Evolutionary conservation across 2,797 vertebrate genomes (phyloP), one percentile per base, ranked within the genome.

Genomic region (Antennarius maculatus): DNA sequence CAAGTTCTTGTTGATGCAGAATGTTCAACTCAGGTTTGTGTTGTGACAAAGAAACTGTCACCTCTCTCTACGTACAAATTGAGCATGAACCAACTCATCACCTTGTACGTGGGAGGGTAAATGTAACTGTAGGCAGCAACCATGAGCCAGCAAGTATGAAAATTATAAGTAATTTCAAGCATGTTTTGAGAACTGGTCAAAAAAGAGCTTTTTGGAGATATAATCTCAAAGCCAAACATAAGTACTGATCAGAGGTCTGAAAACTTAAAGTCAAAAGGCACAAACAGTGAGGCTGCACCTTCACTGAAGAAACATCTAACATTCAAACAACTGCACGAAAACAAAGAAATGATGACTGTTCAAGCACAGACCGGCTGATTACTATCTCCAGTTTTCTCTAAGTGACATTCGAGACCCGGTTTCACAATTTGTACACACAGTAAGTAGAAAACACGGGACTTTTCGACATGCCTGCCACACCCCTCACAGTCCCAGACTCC

Each of bases 241-340:
- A 6, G 16, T 3, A 52, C 1, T 29, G 49, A 29, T 29, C 49
- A 16, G 27, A 8, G 48, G 13, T 27, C 42, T 16, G 42, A 15
- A 48, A 12, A 18, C n/a, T 11, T 48, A 8, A 48, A 48, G 31
- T 34, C 8, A 11, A 50, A 13, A 28, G 6, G 2, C 15, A 12
- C 2, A 28, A 17, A 18, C 28, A 7, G 27, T 2, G 3, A 39
- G 4, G 17, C 12, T 12, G 10, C 10, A 18, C 17, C 5, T 53
- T 51, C 15, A 23, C 23, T 23, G 23, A 2, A 23, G 23, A 1
- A 34, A 0, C 10, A 23, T 76, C 75, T 77, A 76, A 37, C 68
- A 80, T 13, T 5, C 4, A 46, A 46, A 46, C 6, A n/a, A 16
- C 42, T 43, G 14, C 5, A 14, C 4, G 3, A 43, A 43, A 43